Base-by-base conservation (phyloP, 2,113 vertebrate genomes). In the Meriones unguiculatus region DNA sequence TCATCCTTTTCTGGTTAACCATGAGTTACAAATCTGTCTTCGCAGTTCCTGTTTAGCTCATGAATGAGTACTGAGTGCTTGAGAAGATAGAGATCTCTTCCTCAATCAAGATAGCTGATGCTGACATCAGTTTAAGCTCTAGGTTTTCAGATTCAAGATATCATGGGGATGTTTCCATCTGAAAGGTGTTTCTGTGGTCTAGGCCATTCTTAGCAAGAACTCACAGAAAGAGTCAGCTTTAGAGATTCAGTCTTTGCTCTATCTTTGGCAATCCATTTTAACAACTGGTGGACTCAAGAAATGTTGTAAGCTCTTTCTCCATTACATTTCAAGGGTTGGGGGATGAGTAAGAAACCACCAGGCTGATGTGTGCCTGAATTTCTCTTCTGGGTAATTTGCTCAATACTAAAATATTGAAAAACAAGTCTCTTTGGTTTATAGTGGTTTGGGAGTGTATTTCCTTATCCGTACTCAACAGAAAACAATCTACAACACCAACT, bases 1-100 rank as follows among this genome's bases (percentile, higher is more conserved):
- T 87, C 87, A 18, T 89, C 22, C 94, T 92, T 96, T 89, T 91
- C 92, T 70, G 87, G 50, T 28, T 93, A 97, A 80, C 78, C 87
- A 91, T 1, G 67, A 91, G 35, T 78, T 52, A 65, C 91, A 93
- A 62, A 67, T 50, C 2, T 73, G 76, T 59, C 52, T 93, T n/a
- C 54, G 35, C 14, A 94, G 20, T 30, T 91, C 92, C 30, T 91
- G 84, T 10, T 57, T 92, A 50, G 67, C 77, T 64, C 20, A 0
- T 2, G 12, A 54, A 22, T 86, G 25, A 70, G 24, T 46, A 17
- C 15, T 78, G 57, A 62, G 13, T 65, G 25, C 13, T 67, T 22
- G 30, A 67, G 82, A 59, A 76, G 7, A 32, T 64, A 50, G 54
- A 72, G 30, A 50, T 52, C 20, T 85, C 78, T 50, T 78, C 25